Evolutionary conservation across 2,113 vertebrate genomes (phyloP).

Genomic region (Nansenia antarctica): DNA sequence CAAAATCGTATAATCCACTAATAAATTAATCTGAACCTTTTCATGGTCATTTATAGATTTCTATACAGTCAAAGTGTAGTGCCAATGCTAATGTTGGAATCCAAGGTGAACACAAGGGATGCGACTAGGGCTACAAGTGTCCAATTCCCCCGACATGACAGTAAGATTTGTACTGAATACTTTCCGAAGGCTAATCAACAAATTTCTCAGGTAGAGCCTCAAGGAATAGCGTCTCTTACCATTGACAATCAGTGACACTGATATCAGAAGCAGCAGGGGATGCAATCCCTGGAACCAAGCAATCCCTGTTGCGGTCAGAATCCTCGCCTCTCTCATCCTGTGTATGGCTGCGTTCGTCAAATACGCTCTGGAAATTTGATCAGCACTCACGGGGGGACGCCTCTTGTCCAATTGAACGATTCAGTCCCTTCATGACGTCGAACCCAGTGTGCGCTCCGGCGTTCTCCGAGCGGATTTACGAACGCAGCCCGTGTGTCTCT

Average conservation of each 20-base stretch:
- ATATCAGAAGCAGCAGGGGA: neutral
- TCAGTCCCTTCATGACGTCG: too few species aligned
- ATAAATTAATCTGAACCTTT: neutral
- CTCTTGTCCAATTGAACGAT: too few species aligned
- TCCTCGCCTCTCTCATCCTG: constrained; percentile 33
- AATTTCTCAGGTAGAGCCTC: neutral
- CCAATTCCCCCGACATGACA: neutral
- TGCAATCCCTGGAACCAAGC: constrained; percentile 12
- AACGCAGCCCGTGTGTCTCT: too few species aligned
- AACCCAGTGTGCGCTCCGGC: too few species aligned
- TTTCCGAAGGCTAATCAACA: neutral
- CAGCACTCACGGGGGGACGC: too few species aligned
- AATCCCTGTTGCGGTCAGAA: constrained; percentile 14
- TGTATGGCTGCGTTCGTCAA: neutral
- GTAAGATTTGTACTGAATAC: neutral
- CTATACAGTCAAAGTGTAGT: too few species aligned
- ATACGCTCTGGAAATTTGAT: too few species aligned
- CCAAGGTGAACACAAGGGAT: neutral
- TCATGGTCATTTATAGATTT: too few species aligned
- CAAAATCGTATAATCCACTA: too few species aligned
- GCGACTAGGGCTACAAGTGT: neutral
- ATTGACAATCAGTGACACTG: constrained; percentile 11
- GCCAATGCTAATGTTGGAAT: neutral
- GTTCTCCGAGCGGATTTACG: too few species aligned
- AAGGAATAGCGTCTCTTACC: constrained; percentile 50